phyloP scores from a whole-genome alignment of 2,888 invertebrate genomes.

The Xestia ashworthii region DNA sequence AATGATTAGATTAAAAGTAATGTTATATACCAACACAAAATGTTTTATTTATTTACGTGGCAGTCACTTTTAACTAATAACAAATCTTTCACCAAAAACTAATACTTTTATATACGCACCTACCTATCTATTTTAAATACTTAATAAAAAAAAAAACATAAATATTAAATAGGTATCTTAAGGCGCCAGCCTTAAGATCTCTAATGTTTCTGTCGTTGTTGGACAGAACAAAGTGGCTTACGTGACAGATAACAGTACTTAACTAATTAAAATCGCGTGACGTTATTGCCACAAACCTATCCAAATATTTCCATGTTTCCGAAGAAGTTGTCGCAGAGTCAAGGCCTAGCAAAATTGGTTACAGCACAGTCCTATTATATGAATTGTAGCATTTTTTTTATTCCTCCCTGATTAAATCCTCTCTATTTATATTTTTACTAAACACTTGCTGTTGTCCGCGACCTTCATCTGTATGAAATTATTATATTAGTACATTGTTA shows the following conservation, averaged over 20 bases:
- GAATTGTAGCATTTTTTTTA: neutral
- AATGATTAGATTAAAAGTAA: constrained; percentile 21
- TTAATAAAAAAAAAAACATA: neutral
- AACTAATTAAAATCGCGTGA: neutral
- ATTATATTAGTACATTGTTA: too few relatives aligned
- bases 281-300: neutral
- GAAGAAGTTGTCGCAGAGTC: neutral
- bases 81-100: neutral
- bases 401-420: neutral
- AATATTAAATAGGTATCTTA: neutral
- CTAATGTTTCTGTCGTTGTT: neutral
- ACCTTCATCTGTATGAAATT: neutral
- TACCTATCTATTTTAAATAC: neutral
- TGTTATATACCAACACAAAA: neutral
- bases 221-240: neutral
- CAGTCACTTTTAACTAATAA: neutral
- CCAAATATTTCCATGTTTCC: neutral
- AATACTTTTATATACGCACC: neutral
- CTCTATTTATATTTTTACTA: neutral
- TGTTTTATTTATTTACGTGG: neutral
- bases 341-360: neutral
- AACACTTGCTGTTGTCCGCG: neutral
- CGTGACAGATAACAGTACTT: neutral
- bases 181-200: neutral
- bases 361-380: neutral